A percentile compares a stretch with the other conserved stretches of the same genome.
Evolutionary conservation across 2,797 vertebrate species (phyloP).

Genomic region (Poecilia gillii): DNA sequence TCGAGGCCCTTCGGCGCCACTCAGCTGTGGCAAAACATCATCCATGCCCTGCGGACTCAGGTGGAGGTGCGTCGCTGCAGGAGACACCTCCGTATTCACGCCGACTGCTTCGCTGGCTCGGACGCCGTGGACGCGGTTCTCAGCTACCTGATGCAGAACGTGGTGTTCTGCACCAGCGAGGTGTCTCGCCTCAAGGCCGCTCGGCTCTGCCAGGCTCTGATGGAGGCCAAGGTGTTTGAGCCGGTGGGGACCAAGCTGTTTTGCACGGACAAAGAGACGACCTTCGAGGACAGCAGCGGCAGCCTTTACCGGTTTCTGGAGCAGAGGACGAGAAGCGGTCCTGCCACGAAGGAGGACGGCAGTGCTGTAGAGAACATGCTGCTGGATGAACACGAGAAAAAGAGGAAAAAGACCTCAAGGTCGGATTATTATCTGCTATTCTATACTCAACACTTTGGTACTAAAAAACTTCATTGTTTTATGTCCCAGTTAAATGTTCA

Average conservation of each 20-base stretch:
- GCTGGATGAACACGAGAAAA: slow-evolving; percentile 55
- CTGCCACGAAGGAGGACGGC: slow-evolving; percentile 30
- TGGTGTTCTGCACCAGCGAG: slow-evolving; percentile 83
- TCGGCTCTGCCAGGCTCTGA: slow-evolving; percentile 87
- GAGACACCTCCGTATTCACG: slow-evolving; percentile 79
- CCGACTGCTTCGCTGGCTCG: slow-evolving; percentile 84
- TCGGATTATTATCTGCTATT: slow-evolving; percentile 48
- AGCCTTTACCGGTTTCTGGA: slow-evolving; percentile 87
- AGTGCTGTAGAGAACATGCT: slow-evolving; percentile 63
- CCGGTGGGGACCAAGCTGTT: slow-evolving; percentile 84
- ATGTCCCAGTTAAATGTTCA: too few relatives aligned
- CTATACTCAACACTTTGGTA: background rate
- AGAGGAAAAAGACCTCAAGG: slow-evolving; percentile 74
- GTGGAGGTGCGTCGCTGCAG: slow-evolving; percentile 84
- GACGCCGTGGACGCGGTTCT: slow-evolving; percentile 88
- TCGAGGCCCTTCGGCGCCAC: slow-evolving; percentile 86
- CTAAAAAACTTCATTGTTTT: too few relatives aligned
- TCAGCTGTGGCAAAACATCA: slow-evolving; percentile 88
- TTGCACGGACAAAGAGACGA: slow-evolving; percentile 79
- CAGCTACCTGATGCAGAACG: slow-evolving; percentile 89
- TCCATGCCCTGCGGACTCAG: slow-evolving; percentile 82
- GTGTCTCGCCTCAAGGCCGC: slow-evolving; percentile 86
- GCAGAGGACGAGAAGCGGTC: slow-evolving; percentile 46
- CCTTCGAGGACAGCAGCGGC: slow-evolving; percentile 85
- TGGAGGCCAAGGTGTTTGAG: slow-evolving; percentile 90